A percentile compares a stretch with the other conserved stretches of the same genome.
These are phyloP conservation scores for Nixonia krombeini DNA, from an alignment of 1,140 invertebrate species.

Conservation along the genomic window DNA sequence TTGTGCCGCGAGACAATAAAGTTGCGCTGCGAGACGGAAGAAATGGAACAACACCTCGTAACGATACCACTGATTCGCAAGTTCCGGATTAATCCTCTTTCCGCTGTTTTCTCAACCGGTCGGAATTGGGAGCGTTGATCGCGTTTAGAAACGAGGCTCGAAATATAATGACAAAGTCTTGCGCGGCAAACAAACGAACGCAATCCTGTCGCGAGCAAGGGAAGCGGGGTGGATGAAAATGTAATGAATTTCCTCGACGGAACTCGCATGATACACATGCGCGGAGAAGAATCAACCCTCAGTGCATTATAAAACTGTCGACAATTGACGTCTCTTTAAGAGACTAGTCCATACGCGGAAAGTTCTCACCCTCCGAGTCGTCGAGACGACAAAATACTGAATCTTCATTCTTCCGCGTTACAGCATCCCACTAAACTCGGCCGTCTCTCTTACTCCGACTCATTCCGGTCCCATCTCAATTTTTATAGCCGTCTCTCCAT, in stretches of 20 bases:
- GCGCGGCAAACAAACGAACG: not conserved
- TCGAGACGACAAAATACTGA: constrained; percentile 66
- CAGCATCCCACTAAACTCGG: constrained; percentile 51
- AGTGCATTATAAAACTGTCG: constrained; percentile 53
- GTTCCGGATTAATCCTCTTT: too few species aligned
- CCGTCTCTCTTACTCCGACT: constrained; percentile 35
- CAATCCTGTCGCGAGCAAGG: not conserved
- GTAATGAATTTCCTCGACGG: constrained; percentile 44
- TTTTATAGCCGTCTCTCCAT: constrained; percentile 37
- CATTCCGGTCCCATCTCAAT: constrained; percentile 46
- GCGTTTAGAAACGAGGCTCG: too few species aligned
- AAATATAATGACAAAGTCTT: constrained; percentile 1
- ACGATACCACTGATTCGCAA: too few species aligned
- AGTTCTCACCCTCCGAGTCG: constrained; percentile 55
- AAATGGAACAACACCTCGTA: not conserved
- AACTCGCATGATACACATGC: constrained; percentile 27
- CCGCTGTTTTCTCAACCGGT: too few species aligned
- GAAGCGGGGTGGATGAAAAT: constrained; percentile 30
- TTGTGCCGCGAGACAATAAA: not conserved
- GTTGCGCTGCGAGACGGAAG: not conserved
- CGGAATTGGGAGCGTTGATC: too few species aligned
- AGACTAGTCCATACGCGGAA: constrained; percentile 64
- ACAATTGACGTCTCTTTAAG: constrained; percentile 69
- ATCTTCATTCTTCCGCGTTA: constrained; percentile 68
- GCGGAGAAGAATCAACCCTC: constrained; percentile 57